Percentiles rank a stretch among this genome's conserved stretches.
Conservation (phyloP, 2,113 vertebrate species). For the Macrotis lagotis region DNA sequence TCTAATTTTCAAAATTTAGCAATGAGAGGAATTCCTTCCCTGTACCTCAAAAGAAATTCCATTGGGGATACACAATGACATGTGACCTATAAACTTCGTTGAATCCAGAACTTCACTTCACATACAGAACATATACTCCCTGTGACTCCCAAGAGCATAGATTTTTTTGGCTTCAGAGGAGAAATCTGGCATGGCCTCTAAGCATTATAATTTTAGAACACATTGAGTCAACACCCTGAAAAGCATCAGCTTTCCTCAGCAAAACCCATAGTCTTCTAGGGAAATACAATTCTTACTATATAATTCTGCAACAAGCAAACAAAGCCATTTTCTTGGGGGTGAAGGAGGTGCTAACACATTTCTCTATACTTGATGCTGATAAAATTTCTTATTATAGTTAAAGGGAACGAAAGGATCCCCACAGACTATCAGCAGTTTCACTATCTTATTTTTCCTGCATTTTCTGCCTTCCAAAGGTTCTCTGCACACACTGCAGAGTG, state of each 20-base stretch:
- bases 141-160: neutral
- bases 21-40: neutral
- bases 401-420: neutral
- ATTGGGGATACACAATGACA: neutral
- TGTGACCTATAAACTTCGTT: neutral
- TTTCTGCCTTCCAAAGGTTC: neutral
- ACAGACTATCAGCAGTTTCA: neutral
- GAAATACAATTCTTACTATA: neutral
- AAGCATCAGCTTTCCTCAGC: neutral
- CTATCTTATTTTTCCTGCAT: rapidly evolving
- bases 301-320: neutral
- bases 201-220: neutral
- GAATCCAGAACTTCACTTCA: slow-evolving; percentile 34
- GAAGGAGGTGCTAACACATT: neutral
- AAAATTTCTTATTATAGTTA: neutral
- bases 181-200: neutral
- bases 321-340: no score
- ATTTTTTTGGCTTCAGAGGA: neutral
- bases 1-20: slow-evolving; percentile 19
- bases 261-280: no score
- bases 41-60: neutral
- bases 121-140: neutral
- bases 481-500: neutral
- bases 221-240: neutral
- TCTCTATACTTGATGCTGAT: neutral